Evolutionary conservation across 2,888 invertebrate species (phyloP).

Genomic region (Rugalucina vietnamica): DNA sequence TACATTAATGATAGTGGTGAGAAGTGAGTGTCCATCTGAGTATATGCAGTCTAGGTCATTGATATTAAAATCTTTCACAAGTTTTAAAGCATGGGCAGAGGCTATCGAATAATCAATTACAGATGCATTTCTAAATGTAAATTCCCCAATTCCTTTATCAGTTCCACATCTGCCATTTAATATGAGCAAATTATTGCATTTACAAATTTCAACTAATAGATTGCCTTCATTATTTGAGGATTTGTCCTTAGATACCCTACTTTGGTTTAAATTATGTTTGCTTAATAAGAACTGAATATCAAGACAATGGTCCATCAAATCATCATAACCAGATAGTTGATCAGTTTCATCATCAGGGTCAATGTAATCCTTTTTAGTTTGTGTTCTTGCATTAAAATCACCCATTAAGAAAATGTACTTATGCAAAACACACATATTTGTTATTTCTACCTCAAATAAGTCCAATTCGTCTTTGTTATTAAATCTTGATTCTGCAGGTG

Average conservation of each 20-base stretch:
- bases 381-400: background rate
- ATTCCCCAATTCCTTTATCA: background rate
- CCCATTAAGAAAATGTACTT: background rate
- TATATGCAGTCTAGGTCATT: background rate
- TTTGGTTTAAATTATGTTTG: no score
- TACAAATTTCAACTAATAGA: background rate
- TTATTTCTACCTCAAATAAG: background rate
- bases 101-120: background rate
- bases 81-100: background rate
- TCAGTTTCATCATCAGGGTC: no score
- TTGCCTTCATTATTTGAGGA: background rate
- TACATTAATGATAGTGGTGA: no score
- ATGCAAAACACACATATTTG: constrained; percentile 3
- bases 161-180: background rate
- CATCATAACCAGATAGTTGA: no score
- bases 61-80: background rate
- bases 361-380: background rate
- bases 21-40: background rate
- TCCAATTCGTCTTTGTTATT: background rate
- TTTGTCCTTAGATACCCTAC: no score
- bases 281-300: no score
- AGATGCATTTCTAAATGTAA: background rate
- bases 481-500: background rate
- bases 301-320: no score
- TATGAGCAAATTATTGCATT: background rate